Base-by-base conservation (phyloP, 2,797 vertebrate genomes). In the Hemitrygon akajei region DNA sequence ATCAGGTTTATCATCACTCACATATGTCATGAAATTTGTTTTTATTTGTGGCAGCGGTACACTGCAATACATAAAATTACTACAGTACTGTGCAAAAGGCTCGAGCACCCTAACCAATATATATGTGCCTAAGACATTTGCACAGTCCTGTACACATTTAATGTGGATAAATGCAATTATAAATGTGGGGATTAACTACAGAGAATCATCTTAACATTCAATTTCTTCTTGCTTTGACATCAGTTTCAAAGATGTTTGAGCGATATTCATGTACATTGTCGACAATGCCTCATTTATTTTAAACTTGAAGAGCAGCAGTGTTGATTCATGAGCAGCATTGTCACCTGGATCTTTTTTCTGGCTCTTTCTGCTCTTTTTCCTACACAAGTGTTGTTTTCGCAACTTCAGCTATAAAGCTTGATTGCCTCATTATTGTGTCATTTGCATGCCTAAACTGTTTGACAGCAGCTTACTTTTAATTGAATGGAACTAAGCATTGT, bases 381-480 rank as follows among this genome's bases (percentile, higher is more conserved):
- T 14, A 30, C 16, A 34, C 34, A 34, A 89, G 69, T 89, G n/a
- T 89, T 89, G 86, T 69, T 89, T 89, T 69, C 86, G 69, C 18
- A n/a, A 69, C 69, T 18, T 69, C 60, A 89, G 14, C 86, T 22
- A 69, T 69, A 69, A 69, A 34, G 63, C n/a, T 89, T 75, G 37
- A 75, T 92, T 92, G 66, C 91, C 37, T 92, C 66, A 25, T 92
- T 92, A 92, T 27, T 73, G 40, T 93, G 40, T n/a, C 27, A 56
- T 93, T 93, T 75, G 69, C 91, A 75, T 76, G 37, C 69, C 37
- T 71, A 91, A 47, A 91, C 87, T 75, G 69, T 93, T 76, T 18
- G n/a, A 89, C 86, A 76, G 71, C 37, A 93, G 25, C 40, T 93
- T 93, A 75, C 69, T 73, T 93, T 76, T 93, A 93, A 93, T 76